A percentile compares a stretch with the other conserved stretches of the same genome.
phyloP scores from a whole-genome alignment of 2,888 invertebrate genomes.

The Eupithecia dodoneata region DNA sequence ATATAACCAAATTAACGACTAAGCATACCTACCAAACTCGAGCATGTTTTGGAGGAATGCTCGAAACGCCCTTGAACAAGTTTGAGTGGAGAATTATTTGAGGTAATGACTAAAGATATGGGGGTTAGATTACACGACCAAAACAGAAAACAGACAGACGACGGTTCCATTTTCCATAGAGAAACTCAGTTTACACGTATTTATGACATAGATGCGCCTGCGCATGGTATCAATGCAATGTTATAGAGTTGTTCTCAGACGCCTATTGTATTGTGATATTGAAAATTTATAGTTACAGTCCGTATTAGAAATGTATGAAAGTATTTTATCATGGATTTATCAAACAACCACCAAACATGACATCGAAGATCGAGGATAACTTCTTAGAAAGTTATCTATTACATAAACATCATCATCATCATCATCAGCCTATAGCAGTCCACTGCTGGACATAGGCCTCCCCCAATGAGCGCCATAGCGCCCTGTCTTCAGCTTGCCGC shows the following conservation, averaged over 20 bases:
- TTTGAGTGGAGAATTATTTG: too few species aligned
- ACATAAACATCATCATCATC: too few species aligned
- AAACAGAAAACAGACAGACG: not conserved
- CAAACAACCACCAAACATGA: constrained; percentile 13
- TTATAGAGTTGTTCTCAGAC: constrained; percentile 68
- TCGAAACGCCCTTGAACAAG: too few species aligned
- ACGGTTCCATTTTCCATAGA: not conserved
- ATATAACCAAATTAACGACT: too few species aligned
- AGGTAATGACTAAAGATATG: too few species aligned
- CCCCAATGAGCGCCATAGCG: too few species aligned
- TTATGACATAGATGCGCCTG: constrained; percentile 73
- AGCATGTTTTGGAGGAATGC: too few species aligned
- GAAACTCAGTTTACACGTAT: constrained; percentile 60
- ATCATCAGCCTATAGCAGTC: too few species aligned
- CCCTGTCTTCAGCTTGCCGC: too few species aligned
- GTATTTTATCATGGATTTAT: constrained; percentile 27
- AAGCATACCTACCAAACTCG: too few species aligned
- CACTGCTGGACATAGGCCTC: too few species aligned
- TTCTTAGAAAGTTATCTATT: not conserved
- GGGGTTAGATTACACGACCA: not conserved
- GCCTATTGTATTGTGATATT: constrained; percentile 73
- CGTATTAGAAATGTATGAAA: constrained; percentile 32
- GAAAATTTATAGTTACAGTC: constrained; percentile 36
- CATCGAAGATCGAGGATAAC: not conserved
- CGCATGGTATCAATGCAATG: constrained; percentile 63